These are phyloP conservation scores for Ceyx erithaca DNA, from an alignment of 2,797 vertebrate species.

Conservation along the genomic window DNA sequence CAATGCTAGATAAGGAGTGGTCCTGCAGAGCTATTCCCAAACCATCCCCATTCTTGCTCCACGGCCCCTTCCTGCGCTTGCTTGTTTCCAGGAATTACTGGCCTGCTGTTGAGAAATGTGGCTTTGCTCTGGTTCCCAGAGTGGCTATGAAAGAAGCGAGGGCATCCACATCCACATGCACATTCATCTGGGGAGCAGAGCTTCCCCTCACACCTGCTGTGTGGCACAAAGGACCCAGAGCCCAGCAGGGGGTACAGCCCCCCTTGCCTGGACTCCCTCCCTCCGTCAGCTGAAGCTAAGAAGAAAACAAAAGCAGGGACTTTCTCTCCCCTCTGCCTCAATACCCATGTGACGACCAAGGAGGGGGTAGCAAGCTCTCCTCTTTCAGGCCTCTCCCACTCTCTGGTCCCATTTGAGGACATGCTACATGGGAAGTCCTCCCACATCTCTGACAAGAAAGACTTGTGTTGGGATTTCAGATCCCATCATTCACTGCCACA, in stretches of 20 bases:
- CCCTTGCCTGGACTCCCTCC: background rate
- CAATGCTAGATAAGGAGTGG: conserved; percentile 3
- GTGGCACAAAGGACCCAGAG: background rate
- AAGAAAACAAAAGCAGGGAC: background rate
- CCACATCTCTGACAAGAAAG: background rate
- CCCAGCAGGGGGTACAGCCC: fast-evolving
- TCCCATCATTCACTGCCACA: background rate
- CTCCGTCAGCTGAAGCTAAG: background rate
- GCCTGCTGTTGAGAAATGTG: conserved; percentile 1
- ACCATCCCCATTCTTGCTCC: background rate
- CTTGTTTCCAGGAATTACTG: conserved; percentile 44
- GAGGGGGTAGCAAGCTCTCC: background rate
- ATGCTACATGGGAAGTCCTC: fast-evolving
- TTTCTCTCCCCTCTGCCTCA: background rate
- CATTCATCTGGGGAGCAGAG: background rate
- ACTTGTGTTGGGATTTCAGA: background rate
- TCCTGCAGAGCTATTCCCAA: conserved; percentile 35
- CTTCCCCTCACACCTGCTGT: conserved; percentile 4
- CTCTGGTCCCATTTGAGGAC: fast-evolving
- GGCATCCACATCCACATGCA: background rate
- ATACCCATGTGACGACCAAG: background rate
- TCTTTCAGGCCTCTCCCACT: background rate
- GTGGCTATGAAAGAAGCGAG: fast-evolving
- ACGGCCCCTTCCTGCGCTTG: background rate
- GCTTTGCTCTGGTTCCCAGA: conserved; percentile 4